Evolutionary conservation across 2,113 vertebrate genomes (phyloP), one percentile per base, ranked within the genome.

Genomic region (Neotragus pygmaeus): DNA sequence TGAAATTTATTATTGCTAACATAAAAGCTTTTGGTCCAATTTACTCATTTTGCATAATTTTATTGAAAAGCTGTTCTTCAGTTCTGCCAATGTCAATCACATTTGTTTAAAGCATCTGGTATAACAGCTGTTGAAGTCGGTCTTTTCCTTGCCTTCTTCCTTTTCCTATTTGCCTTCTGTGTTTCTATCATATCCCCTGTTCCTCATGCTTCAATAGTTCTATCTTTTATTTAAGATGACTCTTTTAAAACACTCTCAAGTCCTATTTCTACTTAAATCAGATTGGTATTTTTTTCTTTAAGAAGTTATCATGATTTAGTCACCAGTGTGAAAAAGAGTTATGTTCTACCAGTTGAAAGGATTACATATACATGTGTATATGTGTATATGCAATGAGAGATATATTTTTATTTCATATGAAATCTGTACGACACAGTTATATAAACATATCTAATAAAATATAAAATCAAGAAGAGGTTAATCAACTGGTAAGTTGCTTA

Each of bases 31-130:
- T 75, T 62, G 30, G 53, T 96, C n/a, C 85, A 93, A 88, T 90
- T 96, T 97, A 95, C 14, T 15, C n/a, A 36, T 85, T 96, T 94
- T 94, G 81, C 90, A 97, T 96, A 96, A 98, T 97, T 95, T 84
- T 70, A 82, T 45, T 83, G 92, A 96, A 97, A 95, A 97, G 64
- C 84, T 93, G 60, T 88, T 97, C 60, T 91, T 80, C 28, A 36
- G 0, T 90, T 94, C 84, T 94, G 90, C 84, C 75, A 88, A 53
- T 83, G 55, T 77, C 95, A 39, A 9, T 88, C 39, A 64, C 75
- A 94, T 91, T 96, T 95, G 95, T 96, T 85, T 75, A 85, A 88
- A 90, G 81, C 90, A 92, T 96, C 94, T 96, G 90, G 96, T 95
- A 13, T 55, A 91, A 93, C 95, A 97, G 83, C 95, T 98, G 93